A percentile compares a stretch with the other conserved stretches of the same genome.
These are phyloP conservation scores for Altica lythri DNA, from an alignment of 2,888 invertebrate genomes.

Conservation along the genomic window DNA sequence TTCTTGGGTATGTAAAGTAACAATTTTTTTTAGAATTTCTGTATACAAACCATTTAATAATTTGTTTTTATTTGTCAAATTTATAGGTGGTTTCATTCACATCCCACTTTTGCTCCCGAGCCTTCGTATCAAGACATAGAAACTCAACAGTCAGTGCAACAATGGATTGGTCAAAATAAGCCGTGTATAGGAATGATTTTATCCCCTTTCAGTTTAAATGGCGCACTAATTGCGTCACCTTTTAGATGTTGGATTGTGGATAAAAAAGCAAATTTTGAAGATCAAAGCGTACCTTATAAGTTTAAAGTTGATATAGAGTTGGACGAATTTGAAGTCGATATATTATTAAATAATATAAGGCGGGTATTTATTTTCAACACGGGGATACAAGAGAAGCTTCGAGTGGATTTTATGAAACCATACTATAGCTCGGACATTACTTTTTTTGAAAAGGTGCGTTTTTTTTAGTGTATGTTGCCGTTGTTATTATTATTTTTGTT, in stretches of 20 bases:
- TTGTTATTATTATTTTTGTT: constrained; percentile 38
- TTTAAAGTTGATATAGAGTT: constrained; percentile 52
- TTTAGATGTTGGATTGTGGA: constrained; percentile 62
- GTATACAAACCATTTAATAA: too few species aligned
- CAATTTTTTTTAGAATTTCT: too few species aligned
- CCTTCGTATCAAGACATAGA: constrained; percentile 72
- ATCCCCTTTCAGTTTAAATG: constrained; percentile 66
- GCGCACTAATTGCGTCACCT: constrained; percentile 60
- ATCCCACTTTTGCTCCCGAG: constrained; percentile 71
- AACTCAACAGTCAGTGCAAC: constrained; percentile 67
- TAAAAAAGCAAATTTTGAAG: constrained; percentile 50
- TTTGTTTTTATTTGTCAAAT: too few species aligned
- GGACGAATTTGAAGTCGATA: constrained; percentile 49
- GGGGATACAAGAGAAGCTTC: constrained; percentile 47
- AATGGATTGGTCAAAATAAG: constrained; percentile 59
- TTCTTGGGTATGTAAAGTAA: too few species aligned
- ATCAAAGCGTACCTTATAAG: constrained; percentile 60
- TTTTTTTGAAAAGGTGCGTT: constrained; percentile 51
- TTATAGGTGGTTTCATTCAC: constrained; percentile 74
- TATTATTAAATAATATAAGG: constrained; percentile 55
- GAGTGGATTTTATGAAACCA: constrained; percentile 55
- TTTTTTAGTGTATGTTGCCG: background rate
- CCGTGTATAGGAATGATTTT: constrained; percentile 70
- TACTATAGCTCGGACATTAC: constrained; percentile 60
- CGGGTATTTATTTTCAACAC: constrained; percentile 50